Conservation (phyloP, 2,888 invertebrate species). For the Brachypalpus laphriformis region DNA sequence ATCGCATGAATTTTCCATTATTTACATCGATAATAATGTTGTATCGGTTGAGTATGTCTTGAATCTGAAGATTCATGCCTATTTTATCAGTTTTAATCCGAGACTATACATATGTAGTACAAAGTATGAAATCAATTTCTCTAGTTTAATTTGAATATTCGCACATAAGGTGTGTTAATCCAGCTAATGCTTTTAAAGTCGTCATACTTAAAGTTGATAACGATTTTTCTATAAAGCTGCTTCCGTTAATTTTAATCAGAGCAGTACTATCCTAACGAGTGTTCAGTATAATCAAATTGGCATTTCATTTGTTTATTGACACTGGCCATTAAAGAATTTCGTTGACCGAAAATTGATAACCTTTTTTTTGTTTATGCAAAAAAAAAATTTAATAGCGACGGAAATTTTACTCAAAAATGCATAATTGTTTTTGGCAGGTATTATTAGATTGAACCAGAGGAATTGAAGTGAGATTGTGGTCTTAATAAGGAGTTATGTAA, state of each 20-base stretch:
- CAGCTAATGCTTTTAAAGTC: neutral
- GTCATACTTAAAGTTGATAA: neutral
- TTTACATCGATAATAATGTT: constrained; percentile 1
- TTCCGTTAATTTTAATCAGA: neutral
- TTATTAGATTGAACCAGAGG: neutral
- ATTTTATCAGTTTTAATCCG: neutral
- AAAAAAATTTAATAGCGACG: neutral
- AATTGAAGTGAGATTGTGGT: neutral
- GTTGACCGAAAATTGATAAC: neutral
- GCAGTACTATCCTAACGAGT: neutral
- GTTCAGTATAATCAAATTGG: neutral
- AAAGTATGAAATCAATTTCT: neutral
- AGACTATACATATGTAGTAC: neutral
- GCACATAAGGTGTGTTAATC: neutral
- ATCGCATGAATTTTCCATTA: constrained; percentile 31
- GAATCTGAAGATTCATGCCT: neutral
- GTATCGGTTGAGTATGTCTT: neutral
- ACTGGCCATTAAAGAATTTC: neutral
- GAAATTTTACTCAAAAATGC: neutral
- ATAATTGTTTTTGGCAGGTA: too few relatives aligned
- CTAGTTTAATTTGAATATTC: too few relatives aligned
- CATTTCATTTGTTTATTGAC: neutral
- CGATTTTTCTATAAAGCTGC: neutral
- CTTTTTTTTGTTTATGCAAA: neutral
- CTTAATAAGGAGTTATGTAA: neutral